A percentile compares a stretch with the other conserved stretches of the same genome.
phyloP scores from a whole-genome alignment of 2,113 vertebrate genomes.

The Hippocampus barbouri region DNA sequence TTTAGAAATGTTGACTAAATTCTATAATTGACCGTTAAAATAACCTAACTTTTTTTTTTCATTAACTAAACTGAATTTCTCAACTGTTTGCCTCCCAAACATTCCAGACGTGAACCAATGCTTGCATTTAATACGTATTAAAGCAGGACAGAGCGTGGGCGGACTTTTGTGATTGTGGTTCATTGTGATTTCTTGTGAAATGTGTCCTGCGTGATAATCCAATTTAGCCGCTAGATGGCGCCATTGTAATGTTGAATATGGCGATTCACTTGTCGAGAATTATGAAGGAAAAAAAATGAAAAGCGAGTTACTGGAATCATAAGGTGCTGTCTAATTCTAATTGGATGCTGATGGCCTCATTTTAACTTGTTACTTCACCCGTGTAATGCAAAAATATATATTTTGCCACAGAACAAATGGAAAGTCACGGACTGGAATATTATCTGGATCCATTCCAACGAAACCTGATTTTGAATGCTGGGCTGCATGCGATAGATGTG shows the following conservation, averaged over 20 bases:
- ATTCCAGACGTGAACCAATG: slow-evolving; percentile 48
- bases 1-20: neutral
- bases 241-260: slow-evolving; percentile 7
- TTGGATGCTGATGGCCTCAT: neutral
- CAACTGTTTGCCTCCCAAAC: slow-evolving; percentile 22
- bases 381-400: neutral
- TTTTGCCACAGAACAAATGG: neutral
- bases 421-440: neutral
- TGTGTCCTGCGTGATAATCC: neutral
- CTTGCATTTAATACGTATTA: slow-evolving; percentile 38
- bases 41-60: neutral
- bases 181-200: neutral
- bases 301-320: neutral
- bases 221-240: slow-evolving; percentile 40
- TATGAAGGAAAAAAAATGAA: neutral
- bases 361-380: neutral
- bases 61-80: neutral
- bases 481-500: slow-evolving; percentile 14
- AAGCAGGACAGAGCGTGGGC: slow-evolving; percentile 19
- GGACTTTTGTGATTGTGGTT: slow-evolving; percentile 8
- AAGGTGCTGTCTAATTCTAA: too few relatives aligned
- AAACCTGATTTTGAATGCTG: slow-evolving; percentile 8
- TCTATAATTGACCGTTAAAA: neutral
- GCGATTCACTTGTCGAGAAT: fast-evolving
- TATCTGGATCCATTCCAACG: neutral